Evolutionary conservation across 2,113 vertebrate species (phyloP).

Genomic region (Tamias sibiricus): DNA sequence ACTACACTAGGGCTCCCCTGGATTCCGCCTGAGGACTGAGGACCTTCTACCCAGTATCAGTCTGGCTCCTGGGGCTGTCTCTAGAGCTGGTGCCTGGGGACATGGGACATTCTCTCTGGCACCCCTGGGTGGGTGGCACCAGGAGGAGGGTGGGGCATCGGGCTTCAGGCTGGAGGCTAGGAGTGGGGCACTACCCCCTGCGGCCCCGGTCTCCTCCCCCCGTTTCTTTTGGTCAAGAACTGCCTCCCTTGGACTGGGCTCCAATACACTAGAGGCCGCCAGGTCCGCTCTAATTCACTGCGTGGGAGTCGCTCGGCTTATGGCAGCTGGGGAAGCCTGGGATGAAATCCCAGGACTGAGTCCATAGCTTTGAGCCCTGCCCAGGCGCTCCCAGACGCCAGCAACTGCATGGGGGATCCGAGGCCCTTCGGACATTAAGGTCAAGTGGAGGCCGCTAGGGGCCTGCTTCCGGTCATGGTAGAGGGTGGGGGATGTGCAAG

Average conservation of each 20-base stretch:
- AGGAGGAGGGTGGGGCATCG: not conserved
- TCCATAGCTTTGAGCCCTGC: too few relatives aligned
- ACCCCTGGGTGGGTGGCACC: not conserved
- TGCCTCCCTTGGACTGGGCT: not conserved
- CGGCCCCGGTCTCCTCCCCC: too few relatives aligned
- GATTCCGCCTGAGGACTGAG: not conserved
- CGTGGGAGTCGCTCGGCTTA: not conserved
- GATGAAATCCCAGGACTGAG: not conserved
- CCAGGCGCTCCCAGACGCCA: too few relatives aligned
- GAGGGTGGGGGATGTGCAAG: not conserved
- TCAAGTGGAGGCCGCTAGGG: not conserved
- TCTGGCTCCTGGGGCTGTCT: not conserved
- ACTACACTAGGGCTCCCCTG: rapidly evolving
- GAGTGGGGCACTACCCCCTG: not conserved
- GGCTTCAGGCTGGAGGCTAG: not conserved
- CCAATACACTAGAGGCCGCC: not conserved
- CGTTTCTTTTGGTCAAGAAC: not conserved
- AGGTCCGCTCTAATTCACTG: not conserved
- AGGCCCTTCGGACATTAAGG: not conserved
- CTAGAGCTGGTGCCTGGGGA: not conserved
- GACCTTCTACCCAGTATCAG: rapidly evolving
- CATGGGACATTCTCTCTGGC: not conserved
- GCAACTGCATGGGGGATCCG: not conserved
- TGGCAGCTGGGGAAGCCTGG: too few relatives aligned
- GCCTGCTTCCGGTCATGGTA: rapidly evolving